These are phyloP conservation scores for Erebia palarica DNA, from an alignment of 2,888 invertebrate species.

Conservation along the genomic window DNA sequence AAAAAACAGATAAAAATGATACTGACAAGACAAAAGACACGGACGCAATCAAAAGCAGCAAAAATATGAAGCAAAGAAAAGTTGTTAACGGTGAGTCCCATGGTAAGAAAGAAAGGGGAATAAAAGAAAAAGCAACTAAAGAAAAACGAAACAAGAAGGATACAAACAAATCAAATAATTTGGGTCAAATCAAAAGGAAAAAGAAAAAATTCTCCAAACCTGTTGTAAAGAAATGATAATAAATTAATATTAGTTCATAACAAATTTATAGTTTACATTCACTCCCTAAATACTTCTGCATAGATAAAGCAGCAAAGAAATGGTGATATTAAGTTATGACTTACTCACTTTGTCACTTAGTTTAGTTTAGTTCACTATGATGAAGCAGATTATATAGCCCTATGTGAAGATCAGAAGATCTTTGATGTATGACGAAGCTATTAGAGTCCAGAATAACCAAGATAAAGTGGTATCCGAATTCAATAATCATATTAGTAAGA, in stretches of 20 bases:
- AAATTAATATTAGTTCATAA: constrained; percentile 24
- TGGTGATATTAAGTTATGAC: neutral
- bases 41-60: constrained; percentile 50
- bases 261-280: neutral
- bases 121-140: neutral
- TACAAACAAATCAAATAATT: constrained; percentile 27
- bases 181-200: constrained; percentile 36
- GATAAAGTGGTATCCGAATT: too few relatives aligned
- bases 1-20: constrained; percentile 47
- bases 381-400: too few relatives aligned
- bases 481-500: too few relatives aligned
- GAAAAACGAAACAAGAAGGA: constrained; percentile 34
- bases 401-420: too few relatives aligned
- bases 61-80: constrained; percentile 62
- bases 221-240: constrained; percentile 32
- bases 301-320: neutral
- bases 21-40: constrained; percentile 50
- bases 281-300: neutral
- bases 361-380: too few relatives aligned
- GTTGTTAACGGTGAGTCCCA: constrained; percentile 46
- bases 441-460: too few relatives aligned
- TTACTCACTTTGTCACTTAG: too few relatives aligned
- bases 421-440: too few relatives aligned
- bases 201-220: constrained; percentile 41
- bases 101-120: constrained; percentile 37